A percentile compares a stretch with the other conserved stretches of the same genome.
phyloP scores from a whole-genome alignment of 2,888 invertebrate species.

The Augiades crinisus region DNA sequence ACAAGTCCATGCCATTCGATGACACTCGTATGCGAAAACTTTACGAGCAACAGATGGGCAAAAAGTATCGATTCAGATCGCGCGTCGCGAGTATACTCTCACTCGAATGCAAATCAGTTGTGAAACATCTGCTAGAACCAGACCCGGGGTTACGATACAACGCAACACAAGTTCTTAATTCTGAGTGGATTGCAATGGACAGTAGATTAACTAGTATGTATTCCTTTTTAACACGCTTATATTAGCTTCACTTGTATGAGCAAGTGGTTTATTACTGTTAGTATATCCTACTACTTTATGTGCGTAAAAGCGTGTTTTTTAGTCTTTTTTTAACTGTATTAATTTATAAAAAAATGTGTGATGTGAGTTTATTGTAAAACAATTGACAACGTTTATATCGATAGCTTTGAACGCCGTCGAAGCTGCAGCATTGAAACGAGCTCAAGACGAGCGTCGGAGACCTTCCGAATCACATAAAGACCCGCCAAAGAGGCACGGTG shows the following conservation, averaged over 20 bases:
- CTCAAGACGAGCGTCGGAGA: conserved; percentile 74
- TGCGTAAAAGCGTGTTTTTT: too few relatives aligned
- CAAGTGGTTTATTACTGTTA: too few relatives aligned
- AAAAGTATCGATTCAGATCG: conserved; percentile 83
- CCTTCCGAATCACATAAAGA: conserved; percentile 48
- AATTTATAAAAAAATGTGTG: too few relatives aligned
- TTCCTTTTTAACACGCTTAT: conserved; percentile 2
- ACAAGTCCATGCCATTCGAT: conserved; percentile 92
- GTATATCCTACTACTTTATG: too few relatives aligned
- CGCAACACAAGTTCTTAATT: conserved; percentile 78
- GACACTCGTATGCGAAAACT: conserved; percentile 87
- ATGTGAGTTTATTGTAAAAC: too few relatives aligned
- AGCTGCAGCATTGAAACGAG: conserved; percentile 81
- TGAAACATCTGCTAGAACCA: conserved; percentile 86
- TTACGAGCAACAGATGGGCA: conserved; percentile 83
- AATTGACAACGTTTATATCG: too few relatives aligned
- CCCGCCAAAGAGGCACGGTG: conserved; percentile 56
- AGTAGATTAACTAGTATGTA: conserved; percentile 78
- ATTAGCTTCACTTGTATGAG: too few relatives aligned
- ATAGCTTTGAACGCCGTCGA: conserved; percentile 80
- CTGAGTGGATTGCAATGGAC: conserved; percentile 87
- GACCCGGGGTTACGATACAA: conserved; percentile 81
- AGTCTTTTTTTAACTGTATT: too few relatives aligned
- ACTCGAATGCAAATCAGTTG: conserved; percentile 82
- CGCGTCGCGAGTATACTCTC: conserved; percentile 81